Conservation (phyloP, 1,140 invertebrate genomes). For the Lordiphosa clarofinis region DNA sequence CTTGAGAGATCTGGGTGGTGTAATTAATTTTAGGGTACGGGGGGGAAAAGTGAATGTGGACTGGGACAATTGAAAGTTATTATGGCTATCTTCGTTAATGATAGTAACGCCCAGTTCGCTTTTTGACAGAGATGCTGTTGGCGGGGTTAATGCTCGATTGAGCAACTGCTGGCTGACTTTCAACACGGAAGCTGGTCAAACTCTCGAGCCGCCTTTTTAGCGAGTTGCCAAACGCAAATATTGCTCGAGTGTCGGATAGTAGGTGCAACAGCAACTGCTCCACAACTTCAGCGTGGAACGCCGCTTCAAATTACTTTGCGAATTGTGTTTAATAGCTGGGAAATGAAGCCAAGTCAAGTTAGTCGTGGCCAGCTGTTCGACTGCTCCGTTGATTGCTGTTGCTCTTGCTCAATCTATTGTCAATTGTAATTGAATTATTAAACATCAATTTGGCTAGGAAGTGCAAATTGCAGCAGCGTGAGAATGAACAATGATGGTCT, state of each 20-base stretch:
- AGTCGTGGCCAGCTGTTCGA: conserved; percentile 32
- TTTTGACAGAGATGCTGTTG: conserved; percentile 26
- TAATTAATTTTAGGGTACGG: conserved; percentile 49
- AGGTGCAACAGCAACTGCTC: conserved; percentile 39
- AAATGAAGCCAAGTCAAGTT: conserved; percentile 60
- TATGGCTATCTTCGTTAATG: conserved; percentile 64
- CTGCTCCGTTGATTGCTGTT: conserved; percentile 24
- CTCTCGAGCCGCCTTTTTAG: conserved; percentile 35
- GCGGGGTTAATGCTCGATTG: conserved; percentile 65
- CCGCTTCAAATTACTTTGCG: conserved; percentile 63
- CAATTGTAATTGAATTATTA: conserved; percentile 66
- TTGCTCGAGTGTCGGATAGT: conserved; percentile 33
- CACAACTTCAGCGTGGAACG: conserved; percentile 10
- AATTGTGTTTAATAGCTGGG: conserved; percentile 76
- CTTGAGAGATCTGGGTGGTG: conserved; percentile 13
- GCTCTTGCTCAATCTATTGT: conserved; percentile 40
- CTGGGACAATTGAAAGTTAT: conserved; percentile 66
- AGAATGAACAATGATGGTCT: conserved; percentile 40
- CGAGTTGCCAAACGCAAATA: conserved; percentile 44
- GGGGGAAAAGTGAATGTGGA: conserved; percentile 67
- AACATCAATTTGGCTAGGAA: conserved; percentile 69
- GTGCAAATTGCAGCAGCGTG: conserved; percentile 70
- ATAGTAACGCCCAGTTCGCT: conserved; percentile 56
- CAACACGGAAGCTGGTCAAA: conserved; percentile 57
- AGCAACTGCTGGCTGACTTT: conserved; percentile 62